phyloP scores from a whole-genome alignment of 2,113 vertebrate species.

The Lophochroa leadbeateri region DNA sequence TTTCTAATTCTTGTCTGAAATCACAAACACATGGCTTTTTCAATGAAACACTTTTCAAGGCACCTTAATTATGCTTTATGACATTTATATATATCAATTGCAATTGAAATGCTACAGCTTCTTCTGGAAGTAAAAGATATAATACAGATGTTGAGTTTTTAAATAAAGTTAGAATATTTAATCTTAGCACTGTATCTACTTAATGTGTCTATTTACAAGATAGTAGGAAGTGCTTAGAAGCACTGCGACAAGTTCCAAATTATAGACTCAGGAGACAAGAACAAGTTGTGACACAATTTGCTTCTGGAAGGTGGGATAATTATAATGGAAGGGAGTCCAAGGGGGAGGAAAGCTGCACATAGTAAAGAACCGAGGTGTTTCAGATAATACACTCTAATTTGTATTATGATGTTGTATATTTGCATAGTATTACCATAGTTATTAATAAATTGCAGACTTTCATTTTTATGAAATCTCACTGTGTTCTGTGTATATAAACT shows the following conservation, averaged over 20 bases:
- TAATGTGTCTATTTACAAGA: slow-evolving; percentile 20
- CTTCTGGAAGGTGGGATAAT: slow-evolving; percentile 31
- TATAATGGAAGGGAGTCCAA: neutral
- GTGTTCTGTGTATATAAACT: neutral
- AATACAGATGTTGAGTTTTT: neutral
- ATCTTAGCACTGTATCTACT: neutral
- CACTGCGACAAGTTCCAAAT: neutral
- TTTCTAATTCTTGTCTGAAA: neutral
- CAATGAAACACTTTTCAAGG: neutral
- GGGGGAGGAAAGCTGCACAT: neutral
- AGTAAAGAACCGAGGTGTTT: neutral
- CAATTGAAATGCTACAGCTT: neutral
- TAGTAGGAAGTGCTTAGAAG: neutral
- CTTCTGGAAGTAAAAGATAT: neutral
- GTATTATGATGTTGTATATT: neutral
- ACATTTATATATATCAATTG: neutral
- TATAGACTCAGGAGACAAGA: neutral
- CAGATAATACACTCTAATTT: neutral
- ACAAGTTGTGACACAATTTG: neutral
- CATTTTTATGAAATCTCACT: neutral
- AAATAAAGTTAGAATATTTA: slow-evolving; percentile 6
- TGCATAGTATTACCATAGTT: neutral
- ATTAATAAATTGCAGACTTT: neutral
- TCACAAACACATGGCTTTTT: fast-evolving
- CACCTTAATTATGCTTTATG: neutral